Evolutionary conservation across 2,797 vertebrate genomes (phyloP), one percentile per base, ranked within the genome.

Genomic region (Cryptoblepharus egeriae): DNA sequence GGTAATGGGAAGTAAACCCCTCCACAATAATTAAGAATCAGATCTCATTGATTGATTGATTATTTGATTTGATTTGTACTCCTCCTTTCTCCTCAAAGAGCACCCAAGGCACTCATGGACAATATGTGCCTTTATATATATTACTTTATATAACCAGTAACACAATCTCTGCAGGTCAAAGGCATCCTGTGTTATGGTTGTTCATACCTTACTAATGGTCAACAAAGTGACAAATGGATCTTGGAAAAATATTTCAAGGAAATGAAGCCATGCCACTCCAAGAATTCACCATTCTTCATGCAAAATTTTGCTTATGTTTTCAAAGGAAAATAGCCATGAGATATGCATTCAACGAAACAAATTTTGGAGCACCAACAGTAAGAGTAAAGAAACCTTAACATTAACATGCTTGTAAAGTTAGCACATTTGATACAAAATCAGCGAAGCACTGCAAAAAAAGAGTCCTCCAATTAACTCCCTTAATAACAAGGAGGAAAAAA

Each of bases 151-250:
- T 77, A 75, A 63, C 35, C 75, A 77, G 55, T 67, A 45, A 18
- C 28, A 81, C 0, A 86, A 90, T 3, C 85, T 72, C 81, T 91
- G 58, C 75, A 85, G 88, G 83, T 80, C 81, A 90, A 65, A 0
- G 68, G 26, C 88, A 86, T 89, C 83, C 82, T 88, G 2, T 0
- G n/a, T 49, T 90, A 85, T 82, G 89, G 42, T 85, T 88, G n/a
- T 80, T 77, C 77, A 87, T 78, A 85, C 67, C 73, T 68, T 79
- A 39, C 52, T 82, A 79, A 84, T 83, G 86, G 74, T 67, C 83
- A 87, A 89, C 64, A 75, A 45, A n/a, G 37, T 65, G 68, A 90
- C 79, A 92, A 84, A 57, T 78, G 82, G 75, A 60, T 76, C 76
- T 72, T 75, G 70, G 80, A 30, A 57, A 61, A 55, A 42, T 42